These are phyloP conservation scores for Apamea crenata DNA, from an alignment of 2,888 invertebrate species.

Conservation along the genomic window DNA sequence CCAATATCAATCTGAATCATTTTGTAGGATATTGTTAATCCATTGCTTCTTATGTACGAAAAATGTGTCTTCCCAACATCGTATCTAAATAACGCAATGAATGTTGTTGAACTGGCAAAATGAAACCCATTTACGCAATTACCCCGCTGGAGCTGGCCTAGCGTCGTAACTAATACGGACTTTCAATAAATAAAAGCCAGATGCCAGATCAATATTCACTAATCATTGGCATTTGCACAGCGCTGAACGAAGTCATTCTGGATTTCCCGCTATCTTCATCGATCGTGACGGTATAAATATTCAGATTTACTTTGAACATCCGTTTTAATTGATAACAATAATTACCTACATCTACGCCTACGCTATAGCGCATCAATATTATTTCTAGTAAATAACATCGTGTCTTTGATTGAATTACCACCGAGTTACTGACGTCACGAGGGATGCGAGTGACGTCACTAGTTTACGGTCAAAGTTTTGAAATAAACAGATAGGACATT, in stretches of 20 bases:
- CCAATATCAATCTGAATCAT: too few relatives aligned
- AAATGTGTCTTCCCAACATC: too few relatives aligned
- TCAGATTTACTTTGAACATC: background rate
- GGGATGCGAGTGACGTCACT: slow-evolving; percentile 51
- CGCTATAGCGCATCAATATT: background rate
- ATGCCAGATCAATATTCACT: background rate
- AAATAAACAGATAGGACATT: slow-evolving; percentile 20
- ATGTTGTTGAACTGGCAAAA: too few relatives aligned
- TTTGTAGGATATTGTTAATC: background rate
- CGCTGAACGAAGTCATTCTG: background rate
- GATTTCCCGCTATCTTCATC: background rate
- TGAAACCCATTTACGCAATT: too few relatives aligned
- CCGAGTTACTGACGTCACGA: slow-evolving; percentile 52
- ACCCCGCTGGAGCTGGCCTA: background rate
- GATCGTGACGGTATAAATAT: background rate
- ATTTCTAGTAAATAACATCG: slow-evolving; percentile 18
- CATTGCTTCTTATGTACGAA: too few relatives aligned
- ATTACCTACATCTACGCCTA: background rate
- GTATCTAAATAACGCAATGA: too few relatives aligned
- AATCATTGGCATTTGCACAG: background rate
- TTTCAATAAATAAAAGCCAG: background rate
- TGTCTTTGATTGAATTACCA: slow-evolving; percentile 27
- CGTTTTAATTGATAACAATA: background rate
- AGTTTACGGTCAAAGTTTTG: slow-evolving; percentile 36
- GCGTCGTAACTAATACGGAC: background rate